phyloP scores from a whole-genome alignment of 2,113 vertebrate genomes.

The Bubo blakistoni region DNA sequence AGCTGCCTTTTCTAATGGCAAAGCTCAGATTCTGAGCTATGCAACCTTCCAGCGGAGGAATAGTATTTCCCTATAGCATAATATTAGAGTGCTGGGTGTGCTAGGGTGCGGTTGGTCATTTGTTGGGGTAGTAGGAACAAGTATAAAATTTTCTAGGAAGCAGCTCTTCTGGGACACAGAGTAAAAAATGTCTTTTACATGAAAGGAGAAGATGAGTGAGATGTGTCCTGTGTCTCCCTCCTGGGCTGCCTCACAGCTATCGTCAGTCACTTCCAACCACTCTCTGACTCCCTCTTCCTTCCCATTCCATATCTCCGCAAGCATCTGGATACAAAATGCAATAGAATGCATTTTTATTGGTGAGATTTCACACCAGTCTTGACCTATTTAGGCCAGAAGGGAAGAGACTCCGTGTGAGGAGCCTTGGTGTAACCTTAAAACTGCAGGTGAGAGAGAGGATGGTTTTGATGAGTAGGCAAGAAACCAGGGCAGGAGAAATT shows the following conservation, averaged over 20 bases:
- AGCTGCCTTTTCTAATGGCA: not conserved
- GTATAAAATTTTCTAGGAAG: not conserved
- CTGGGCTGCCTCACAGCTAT: not conserved
- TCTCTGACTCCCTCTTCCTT: not conserved
- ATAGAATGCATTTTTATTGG: rapidly evolving
- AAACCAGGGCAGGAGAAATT: not conserved
- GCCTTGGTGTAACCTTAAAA: not conserved
- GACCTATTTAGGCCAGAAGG: not conserved
- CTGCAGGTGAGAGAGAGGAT: not conserved
- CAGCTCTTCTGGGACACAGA: not conserved
- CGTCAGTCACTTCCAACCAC: not conserved
- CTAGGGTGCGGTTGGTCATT: rapidly evolving
- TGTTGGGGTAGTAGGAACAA: not conserved
- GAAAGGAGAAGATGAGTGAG: not conserved
- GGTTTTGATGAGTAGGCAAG: not conserved
- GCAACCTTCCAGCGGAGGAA: not conserved
- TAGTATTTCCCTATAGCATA: not conserved
- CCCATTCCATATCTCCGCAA: not conserved
- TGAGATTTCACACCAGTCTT: not conserved
- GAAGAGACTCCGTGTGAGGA: not conserved
- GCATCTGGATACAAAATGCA: not conserved
- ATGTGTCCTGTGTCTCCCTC: not conserved
- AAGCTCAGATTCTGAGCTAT: not conserved
- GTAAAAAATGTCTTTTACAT: not conserved
- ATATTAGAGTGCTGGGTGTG: not conserved